Base-by-base conservation (phyloP, 1,140 invertebrate species). In the Phenacoccus solenopsis region DNA sequence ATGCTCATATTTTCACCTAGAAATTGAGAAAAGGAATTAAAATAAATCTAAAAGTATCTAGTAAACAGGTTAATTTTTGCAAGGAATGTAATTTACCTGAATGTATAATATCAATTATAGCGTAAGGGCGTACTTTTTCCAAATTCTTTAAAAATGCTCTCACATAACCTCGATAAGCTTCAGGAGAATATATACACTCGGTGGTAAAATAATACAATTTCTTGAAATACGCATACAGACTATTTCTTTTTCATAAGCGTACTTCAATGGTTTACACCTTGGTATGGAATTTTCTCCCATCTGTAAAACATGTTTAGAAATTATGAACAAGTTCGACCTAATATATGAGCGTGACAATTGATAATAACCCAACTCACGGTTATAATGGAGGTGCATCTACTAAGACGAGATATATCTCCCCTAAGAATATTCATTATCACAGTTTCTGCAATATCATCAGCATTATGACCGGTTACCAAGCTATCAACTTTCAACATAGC, bases 181-280 rank as follows among this genome's bases (percentile, higher is more conserved):
- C 96, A 21, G 98, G 98, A 16, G 97, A 92, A 83, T 98, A 99
- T 38, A 96, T 87, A 82, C 97, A 99, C 80, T 99, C 98, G 0
- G 97, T 99, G 10, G 95, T 98, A 81, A 99, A 99, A 78, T 99
- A 99, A 49, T 98, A 87, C n/a, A 99, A 79, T 75, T 92, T 91
- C 78, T 96, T 96, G 77, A 94, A 98, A 80, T 97, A 94, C 1
- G 96, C 96, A 82, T 98, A 99, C 93, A 99, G 0, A 99, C 98
- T 77, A 99, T 99, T 82, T 99, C 98, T 78, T 99, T 99, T 80
- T 99, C 97, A 79, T 98, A 99, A 2, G 94, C 90, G 77, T 98
- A 99, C 79, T 98, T 99, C 24, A 99, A 86, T 5, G 97, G 98
- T 79, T 99, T 99, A 69, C 93, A 95, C 74, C 96, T 82, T 3